Evolutionary conservation across 2,797 vertebrate species (phyloP), one percentile per base, ranked within the genome.

Genomic region (Notamacropus eugenii): DNA sequence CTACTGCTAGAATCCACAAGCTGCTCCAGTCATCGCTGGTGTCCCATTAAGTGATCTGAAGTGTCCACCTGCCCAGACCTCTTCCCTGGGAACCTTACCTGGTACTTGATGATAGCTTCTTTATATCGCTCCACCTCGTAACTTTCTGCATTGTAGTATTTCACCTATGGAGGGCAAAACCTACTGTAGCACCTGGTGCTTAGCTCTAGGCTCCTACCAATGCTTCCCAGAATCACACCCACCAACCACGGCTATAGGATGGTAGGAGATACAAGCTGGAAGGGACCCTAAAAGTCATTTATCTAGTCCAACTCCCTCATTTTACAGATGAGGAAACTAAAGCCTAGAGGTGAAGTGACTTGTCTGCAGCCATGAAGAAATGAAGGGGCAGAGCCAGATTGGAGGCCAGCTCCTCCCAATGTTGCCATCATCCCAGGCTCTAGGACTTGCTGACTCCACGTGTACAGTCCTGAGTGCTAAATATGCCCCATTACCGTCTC

Each of bases 61-160:
- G 62, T 34, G 4, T 93, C 82, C 6, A 1, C 10, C 22, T 24
- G 52, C 55, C 82, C 50, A 54, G 40, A 56, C 28, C 5, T 3
- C 4, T 87, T 52, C 46, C 9, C 4, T n/a, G 46, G 92, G 54
- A 13, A 1, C 16, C 94, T 0, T 98, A 99, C 99, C 99, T 99
- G 99, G 97, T 99, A 99, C 95, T 99, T 99, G 55, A 99, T 3
- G 96, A 99, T 99, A 96, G 99, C 99, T 0, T 99, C 99, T 0
- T 99, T 99, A 82, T 99, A 99, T 40, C 99, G 99, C 28, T 98
- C 94, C 24, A 99, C 99, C 98, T 99, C 99, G 0, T 99, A 99
- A 97, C 93, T 98, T 98, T 99, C 99, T 0, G 99, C 99, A 0
- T 99, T 99, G 98, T 99, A 99, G 97, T 99, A 99, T 97, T 99